phyloP scores from a whole-genome alignment of 2,113 vertebrate species.

The Callocephalon fimbriatum region DNA sequence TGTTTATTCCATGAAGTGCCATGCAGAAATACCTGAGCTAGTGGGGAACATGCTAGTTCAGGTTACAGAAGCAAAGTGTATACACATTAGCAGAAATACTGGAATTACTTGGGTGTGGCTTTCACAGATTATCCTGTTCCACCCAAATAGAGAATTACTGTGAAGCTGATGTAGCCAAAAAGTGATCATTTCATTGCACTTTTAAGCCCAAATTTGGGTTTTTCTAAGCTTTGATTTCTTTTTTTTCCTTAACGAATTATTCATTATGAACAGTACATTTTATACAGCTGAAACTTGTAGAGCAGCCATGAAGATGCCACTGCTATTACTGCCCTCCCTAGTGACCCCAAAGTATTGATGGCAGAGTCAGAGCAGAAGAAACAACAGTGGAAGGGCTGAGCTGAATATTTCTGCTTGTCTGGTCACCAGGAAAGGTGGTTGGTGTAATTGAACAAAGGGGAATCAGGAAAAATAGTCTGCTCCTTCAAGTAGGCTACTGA shows the following conservation, averaged over 20 bases:
- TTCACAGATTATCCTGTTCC: constrained; percentile 47
- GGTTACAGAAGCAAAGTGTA: constrained; percentile 43
- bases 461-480: neutral
- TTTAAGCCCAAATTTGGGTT: neutral
- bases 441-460: neutral
- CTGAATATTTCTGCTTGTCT: neutral
- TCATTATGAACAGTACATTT: neutral
- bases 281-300: neutral
- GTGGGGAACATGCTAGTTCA: constrained; percentile 54
- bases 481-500: neutral
- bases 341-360: neutral
- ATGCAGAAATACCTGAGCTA: constrained; percentile 33
- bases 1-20: constrained; percentile 28
- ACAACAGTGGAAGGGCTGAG: neutral
- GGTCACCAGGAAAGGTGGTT: neutral
- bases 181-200: neutral
- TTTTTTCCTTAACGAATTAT: neutral
- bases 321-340: neutral
- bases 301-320: neutral
- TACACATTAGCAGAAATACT: constrained; percentile 54
- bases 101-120: constrained; percentile 59
- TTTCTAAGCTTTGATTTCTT: neutral
- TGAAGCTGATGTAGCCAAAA: neutral
- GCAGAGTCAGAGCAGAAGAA: neutral
- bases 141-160: constrained; percentile 24